Base-by-base conservation (phyloP, 2,797 vertebrate genomes). In the Podargus strigoides region DNA sequence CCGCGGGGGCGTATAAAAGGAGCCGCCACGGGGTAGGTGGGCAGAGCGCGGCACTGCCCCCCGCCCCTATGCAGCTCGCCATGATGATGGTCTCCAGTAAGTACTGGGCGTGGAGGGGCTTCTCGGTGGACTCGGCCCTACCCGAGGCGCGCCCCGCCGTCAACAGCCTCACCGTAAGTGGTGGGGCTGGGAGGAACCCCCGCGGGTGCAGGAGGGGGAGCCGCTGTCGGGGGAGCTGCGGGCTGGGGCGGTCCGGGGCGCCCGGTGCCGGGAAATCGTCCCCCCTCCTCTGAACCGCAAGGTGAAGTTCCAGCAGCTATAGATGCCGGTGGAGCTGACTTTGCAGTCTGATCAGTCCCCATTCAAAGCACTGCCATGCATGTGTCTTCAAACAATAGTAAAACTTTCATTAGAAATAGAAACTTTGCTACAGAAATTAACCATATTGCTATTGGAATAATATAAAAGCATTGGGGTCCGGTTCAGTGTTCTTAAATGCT, bases 1-100 rank as follows among this genome's bases (percentile, higher is more conserved):
- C 76, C 50, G 84, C 90, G 91, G 91, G 91, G 84, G 94, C 85
- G 72, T 91, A 98, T 97, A 98, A 97, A 98, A 94, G 94, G 36
- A 60, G 81, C 64, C 30, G 42, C 82, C 5, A 88, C 78, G 58
- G 76, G 63, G 67, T 88, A 66, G 36, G 77, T 73, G 85, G 55
- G 8, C 83, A 89, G 68, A 94, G 89, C 82, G 85, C 55, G 83
- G 90, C 47, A 49, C 91, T 97, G 85, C 95, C 89, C 36, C 44
- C 93, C 4, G 81, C 97, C 94, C 66, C 79, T 80, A 99, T 99
- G 99, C 99, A 99, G 96, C 99, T 99, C 0, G 98, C 99, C 93
- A 99, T 99, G 99, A 99, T 99, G 99, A 99, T 99, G 99, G 99
- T 99, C 98, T 99, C 98, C 97, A 99, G 98, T 96, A 99, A 99